These are phyloP conservation scores for Morone saxatilis DNA, from an alignment of 2,113 vertebrate species.

Conservation along the genomic window DNA sequence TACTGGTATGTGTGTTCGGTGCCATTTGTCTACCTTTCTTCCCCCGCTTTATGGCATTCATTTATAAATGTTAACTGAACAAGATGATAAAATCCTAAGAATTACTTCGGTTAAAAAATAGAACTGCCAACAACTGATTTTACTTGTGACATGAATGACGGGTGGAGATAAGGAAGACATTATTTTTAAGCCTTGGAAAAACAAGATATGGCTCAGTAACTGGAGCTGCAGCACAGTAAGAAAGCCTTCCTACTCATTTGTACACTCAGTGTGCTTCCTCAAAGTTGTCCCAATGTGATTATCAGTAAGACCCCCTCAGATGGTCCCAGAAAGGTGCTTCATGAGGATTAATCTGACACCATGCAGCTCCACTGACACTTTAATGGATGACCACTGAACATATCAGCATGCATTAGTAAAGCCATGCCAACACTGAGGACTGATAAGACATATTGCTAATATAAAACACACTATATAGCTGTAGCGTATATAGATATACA, in stretches of 20 bases:
- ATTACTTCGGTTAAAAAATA: neutral
- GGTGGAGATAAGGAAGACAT: neutral
- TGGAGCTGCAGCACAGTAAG: neutral
- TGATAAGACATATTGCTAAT: neutral
- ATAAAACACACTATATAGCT: neutral
- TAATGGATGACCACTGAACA: neutral
- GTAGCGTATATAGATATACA: neutral
- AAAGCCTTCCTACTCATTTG: neutral
- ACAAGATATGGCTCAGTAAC: neutral
- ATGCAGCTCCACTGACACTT: neutral
- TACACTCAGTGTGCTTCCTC: neutral
- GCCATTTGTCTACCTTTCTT: no score
- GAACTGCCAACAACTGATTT: neutral
- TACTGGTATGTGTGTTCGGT: no score
- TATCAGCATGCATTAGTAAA: neutral
- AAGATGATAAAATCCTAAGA: no score
- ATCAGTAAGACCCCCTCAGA: neutral
- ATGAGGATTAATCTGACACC: constrained; percentile 1
- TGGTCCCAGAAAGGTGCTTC: neutral
- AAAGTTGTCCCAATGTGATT: neutral
- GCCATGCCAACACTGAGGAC: neutral
- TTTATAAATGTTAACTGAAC: no score
- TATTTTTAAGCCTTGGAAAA: neutral
- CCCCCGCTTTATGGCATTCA: no score
- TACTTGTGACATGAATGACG: neutral